These are phyloP conservation scores for Microcebus lehilahytsara DNA, from an alignment of 2,113 vertebrate genomes.

Conservation along the genomic window DNA sequence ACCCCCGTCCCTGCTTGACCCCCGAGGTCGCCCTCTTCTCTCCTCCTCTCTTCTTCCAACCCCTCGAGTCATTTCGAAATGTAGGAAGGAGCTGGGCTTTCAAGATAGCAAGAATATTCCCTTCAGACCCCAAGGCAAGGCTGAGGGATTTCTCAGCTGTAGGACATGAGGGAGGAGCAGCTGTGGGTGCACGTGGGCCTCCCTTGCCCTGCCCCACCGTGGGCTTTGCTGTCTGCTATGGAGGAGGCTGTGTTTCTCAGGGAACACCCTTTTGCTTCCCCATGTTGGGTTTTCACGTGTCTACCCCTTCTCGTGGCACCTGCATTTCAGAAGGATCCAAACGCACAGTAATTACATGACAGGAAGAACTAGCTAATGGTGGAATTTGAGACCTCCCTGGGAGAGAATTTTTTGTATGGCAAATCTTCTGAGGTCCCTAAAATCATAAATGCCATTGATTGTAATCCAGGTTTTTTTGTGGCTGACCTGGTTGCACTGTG, in stretches of 20 bases:
- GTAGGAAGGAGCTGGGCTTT: background rate
- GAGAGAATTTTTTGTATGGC: background rate
- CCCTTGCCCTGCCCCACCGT: rapidly evolving
- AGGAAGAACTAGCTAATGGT: background rate
- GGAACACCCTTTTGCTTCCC: background rate
- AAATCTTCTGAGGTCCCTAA: background rate
- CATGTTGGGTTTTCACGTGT: background rate
- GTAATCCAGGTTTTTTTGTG: background rate
- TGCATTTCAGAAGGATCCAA: background rate
- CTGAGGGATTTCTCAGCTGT: background rate
- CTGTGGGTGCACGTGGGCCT: background rate
- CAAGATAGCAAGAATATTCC: background rate
- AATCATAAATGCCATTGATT: background rate
- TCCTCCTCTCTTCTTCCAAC: background rate
- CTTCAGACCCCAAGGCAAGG: background rate
- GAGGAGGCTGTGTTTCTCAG: background rate
- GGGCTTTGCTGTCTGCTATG: background rate
- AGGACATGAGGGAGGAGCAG: background rate
- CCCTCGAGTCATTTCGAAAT: background rate
- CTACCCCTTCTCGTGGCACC: background rate
- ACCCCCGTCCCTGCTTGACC: too few relatives aligned
- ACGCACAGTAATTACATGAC: background rate
- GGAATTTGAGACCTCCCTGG: background rate
- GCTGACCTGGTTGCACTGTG: rapidly evolving
- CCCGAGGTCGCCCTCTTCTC: background rate